Percentiles rank a stretch among this genome's conserved stretches.
Conservation (phyloP, 2,113 vertebrate genomes). For the Scatophagus argus region DNA sequence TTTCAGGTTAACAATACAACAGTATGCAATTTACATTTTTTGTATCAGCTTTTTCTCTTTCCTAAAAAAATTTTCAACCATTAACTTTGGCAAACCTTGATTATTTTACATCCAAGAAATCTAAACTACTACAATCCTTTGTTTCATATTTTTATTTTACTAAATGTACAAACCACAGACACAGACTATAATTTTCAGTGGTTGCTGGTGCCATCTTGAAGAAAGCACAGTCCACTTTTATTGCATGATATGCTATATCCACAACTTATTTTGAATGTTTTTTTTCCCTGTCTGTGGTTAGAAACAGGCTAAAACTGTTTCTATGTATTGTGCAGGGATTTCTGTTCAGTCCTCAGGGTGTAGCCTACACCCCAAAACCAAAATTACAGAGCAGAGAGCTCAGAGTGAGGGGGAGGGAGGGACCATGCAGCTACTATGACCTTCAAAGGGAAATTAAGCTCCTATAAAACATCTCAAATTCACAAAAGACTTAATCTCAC, state of each 20-base stretch:
- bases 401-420: conserved; percentile 10
- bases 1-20: not conserved
- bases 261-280: conserved; percentile 37
- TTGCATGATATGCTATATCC: conserved; percentile 52
- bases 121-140: conserved; percentile 41
- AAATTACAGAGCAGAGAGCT: conserved; percentile 72
- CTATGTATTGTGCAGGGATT: conserved; percentile 24
- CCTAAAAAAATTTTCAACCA: not conserved
- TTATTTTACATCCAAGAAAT: not conserved
- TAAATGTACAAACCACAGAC: conserved; percentile 53
- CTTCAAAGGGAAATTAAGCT: conserved; percentile 14
- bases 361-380: conserved; percentile 61
- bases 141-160: conserved; percentile 53
- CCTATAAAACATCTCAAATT: conserved; percentile 7
- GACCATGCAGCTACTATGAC: conserved; percentile 12
- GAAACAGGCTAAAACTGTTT: conserved; percentile 41
- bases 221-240: conserved; percentile 46
- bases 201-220: conserved; percentile 45
- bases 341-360: conserved; percentile 54
- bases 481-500: not conserved
- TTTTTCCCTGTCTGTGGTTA: conserved; percentile 52
- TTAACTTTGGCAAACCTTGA: not conserved
- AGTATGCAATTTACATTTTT: not conserved
- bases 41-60: not conserved
- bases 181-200: conserved; percentile 62